Conservation (phyloP, 1,140 invertebrate genomes). For the Heliconius eleuchia region DNA sequence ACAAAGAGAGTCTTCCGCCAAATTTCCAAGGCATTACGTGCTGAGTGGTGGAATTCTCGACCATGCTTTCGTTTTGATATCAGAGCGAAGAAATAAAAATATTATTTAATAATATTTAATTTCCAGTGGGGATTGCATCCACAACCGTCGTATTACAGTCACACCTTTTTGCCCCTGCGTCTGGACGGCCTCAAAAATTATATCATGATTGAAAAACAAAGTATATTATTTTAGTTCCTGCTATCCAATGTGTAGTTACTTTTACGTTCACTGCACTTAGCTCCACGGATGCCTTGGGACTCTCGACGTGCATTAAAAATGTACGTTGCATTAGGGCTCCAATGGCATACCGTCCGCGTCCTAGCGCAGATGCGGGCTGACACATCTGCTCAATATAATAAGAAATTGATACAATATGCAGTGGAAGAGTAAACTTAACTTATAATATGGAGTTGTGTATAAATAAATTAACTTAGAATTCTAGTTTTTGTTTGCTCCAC, state of each 20-base stretch:
- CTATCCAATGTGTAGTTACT: slow-evolving; percentile 12
- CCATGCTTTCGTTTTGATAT: no score
- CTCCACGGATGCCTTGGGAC: slow-evolving; percentile 52
- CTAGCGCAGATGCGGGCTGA: slow-evolving; percentile 28
- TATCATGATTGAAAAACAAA: neutral
- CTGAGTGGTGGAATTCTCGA: no score
- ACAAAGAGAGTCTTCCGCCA: no score
- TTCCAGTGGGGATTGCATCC: no score
- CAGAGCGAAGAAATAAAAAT: no score
- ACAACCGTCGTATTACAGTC: no score
- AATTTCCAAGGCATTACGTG: no score
- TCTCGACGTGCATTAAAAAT: slow-evolving; percentile 74
- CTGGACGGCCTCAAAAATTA: neutral
- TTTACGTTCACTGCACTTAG: slow-evolving; percentile 38
- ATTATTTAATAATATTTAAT: no score
- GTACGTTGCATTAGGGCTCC: slow-evolving; percentile 64
- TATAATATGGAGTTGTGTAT: neutral
- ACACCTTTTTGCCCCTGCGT: no score
- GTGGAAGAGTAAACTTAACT: neutral
- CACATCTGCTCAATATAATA: slow-evolving; percentile 34
- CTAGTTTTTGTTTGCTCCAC: neutral
- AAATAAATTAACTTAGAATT: neutral
- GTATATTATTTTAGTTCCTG: slow-evolving; percentile 1
- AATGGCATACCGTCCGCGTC: slow-evolving; percentile 40
- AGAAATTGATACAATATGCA: slow-evolving; percentile 17